Percentiles rank a stretch among this genome's conserved stretches.
These are phyloP conservation scores for Incurvaria masculella DNA, from an alignment of 2,888 invertebrate genomes.

Conservation along the genomic window DNA sequence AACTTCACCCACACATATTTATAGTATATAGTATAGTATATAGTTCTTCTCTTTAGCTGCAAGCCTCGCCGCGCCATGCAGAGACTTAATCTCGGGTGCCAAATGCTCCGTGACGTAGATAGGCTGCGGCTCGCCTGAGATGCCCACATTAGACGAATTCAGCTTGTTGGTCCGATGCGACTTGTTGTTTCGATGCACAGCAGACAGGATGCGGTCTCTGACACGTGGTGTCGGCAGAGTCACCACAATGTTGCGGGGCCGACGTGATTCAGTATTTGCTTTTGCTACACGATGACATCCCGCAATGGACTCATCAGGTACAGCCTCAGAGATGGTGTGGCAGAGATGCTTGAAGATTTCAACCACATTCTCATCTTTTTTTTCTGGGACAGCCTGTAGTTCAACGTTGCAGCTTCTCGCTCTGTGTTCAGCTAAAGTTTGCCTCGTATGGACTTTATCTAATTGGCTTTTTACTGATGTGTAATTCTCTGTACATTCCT, in stretches of 20 bases:
- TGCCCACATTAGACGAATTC: constrained; percentile 6
- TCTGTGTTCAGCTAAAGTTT: no score
- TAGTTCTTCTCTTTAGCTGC: not conserved
- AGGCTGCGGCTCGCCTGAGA: constrained; percentile 5
- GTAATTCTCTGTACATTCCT: no score
- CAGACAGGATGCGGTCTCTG: constrained; percentile 14
- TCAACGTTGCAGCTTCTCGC: no score
- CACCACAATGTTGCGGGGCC: constrained; percentile 1
- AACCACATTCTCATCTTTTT: no score
- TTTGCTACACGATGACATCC: no score
- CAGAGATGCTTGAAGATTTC: no score
- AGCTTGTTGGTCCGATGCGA: constrained; percentile 4
- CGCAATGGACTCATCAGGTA: no score
- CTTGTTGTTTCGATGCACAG: constrained; percentile 12
- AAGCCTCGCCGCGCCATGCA: constrained; percentile 6
- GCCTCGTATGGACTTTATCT: no score
- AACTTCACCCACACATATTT: constrained; percentile 4
- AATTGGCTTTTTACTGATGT: no score
- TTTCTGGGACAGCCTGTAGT: no score
- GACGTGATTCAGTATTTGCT: not conserved
- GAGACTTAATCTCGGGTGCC: constrained; percentile 9
- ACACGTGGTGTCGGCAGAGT: constrained; percentile 3
- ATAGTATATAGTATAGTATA: no score
- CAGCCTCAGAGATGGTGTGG: no score
- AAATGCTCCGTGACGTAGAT: constrained; percentile 13